Conservation (phyloP, 53 echinoderm and acorn worm genomes). For the Holothuria scabra region DNA sequence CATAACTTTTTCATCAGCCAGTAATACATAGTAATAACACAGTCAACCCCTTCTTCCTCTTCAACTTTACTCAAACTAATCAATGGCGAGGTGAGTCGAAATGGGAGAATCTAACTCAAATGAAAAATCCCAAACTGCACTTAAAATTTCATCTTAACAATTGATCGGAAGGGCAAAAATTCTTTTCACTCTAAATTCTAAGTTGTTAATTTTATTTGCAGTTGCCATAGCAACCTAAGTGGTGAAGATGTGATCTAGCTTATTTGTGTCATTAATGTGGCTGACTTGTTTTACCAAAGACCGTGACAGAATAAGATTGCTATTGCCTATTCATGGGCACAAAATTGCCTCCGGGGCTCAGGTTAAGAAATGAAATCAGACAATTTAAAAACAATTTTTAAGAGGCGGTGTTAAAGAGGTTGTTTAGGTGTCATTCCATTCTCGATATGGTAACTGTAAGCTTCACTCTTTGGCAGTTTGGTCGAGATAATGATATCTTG, state of each 20-base stretch:
- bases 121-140: not conserved
- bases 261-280: constrained; percentile 33
- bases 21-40: too few relatives aligned
- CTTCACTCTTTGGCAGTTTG: too few relatives aligned
- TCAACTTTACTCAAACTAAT: too few relatives aligned
- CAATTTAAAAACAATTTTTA: constrained; percentile 34
- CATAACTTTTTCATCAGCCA: too few relatives aligned
- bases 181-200: constrained; percentile 12
- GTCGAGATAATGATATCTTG: too few relatives aligned
- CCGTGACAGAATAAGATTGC: constrained; percentile 16
- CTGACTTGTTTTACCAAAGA: constrained; percentile 34
- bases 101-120: too few relatives aligned
- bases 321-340: constrained; percentile 37
- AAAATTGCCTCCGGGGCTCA: constrained; percentile 30
- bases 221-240: constrained; percentile 26
- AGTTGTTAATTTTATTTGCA: constrained; percentile 41
- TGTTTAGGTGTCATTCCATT: too few relatives aligned
- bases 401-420: constrained; percentile 12
- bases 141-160: constrained; percentile 19
- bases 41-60: too few relatives aligned
- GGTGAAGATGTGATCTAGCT: constrained; percentile 29
- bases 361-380: constrained; percentile 39
- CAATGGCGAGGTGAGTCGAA: too few relatives aligned
- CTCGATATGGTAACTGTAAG: too few relatives aligned
- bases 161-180: constrained; percentile 23